Conservation (phyloP, 2,113 vertebrate species). For the Labeo rohita region DNA sequence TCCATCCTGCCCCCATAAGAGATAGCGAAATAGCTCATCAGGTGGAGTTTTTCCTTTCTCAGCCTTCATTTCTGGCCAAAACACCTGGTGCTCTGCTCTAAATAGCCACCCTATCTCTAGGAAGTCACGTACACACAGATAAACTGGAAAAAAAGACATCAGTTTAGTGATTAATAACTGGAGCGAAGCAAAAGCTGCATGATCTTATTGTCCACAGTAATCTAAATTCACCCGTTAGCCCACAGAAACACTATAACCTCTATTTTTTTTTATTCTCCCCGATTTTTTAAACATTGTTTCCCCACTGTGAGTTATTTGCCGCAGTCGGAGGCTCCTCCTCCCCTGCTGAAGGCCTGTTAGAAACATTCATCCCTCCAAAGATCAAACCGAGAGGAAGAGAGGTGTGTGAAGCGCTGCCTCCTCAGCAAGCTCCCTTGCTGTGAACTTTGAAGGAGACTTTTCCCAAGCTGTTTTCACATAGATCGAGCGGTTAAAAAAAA, state of each 20-base stretch:
- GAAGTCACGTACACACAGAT: constrained; percentile 18
- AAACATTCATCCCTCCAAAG: constrained; percentile 63
- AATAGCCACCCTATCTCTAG: constrained; percentile 53
- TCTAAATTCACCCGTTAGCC: background rate
- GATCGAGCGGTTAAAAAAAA: constrained; percentile 33
- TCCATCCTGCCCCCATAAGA: constrained; percentile 55
- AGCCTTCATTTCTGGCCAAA: constrained; percentile 67
- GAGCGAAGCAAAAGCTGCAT: background rate
- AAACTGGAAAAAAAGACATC: constrained; percentile 16
- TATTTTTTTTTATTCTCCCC: constrained; percentile 51
- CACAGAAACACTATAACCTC: background rate
- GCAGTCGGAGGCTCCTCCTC: constrained; percentile 69
- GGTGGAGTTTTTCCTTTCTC: constrained; percentile 70
- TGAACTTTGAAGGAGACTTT: constrained; percentile 75
- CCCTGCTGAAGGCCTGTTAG: constrained; percentile 55
- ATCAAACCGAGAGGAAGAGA: constrained; percentile 73
- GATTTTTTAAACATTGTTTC: constrained; percentile 45
- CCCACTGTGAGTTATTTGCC: constrained; percentile 64
- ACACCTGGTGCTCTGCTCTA: constrained; percentile 72
- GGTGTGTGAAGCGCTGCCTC: constrained; percentile 60
- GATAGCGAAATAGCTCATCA: constrained; percentile 57
- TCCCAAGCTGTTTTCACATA: constrained; percentile 65
- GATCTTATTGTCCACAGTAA: background rate
- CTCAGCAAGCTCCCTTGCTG: constrained; percentile 66
- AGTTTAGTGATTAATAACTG: constrained; percentile 45